Evolutionary conservation across 2,888 invertebrate species (phyloP), one percentile per base, ranked within the genome.

Genomic region (Lagria hirta): DNA sequence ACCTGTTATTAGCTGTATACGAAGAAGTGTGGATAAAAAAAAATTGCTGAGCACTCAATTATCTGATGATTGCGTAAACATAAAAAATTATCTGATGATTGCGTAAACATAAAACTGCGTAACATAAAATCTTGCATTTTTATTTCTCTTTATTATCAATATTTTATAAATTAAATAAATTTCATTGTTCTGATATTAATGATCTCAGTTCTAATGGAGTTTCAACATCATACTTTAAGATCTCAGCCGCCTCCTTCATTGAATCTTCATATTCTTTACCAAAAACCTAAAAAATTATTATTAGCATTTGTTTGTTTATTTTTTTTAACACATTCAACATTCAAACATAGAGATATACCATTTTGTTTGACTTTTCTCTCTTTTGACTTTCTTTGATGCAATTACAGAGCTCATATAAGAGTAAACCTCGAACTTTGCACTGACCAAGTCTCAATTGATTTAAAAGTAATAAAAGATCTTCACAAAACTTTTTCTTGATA

Each of bases 401-500:
- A 30, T 33, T 36, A 17, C 57, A 65, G 4, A 68, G 38, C 53
- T 72, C 70, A 34, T 62, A 67, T 10, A 69, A 52, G n/a, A 72
- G 27, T n/a, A 72, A 48, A 3, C 69, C 71, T 53, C 63, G 54
- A 51, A 70, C 60, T 58, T 68, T 69, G 48, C 62, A 66, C 30
- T 59, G 52, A 4, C 82, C 84, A 65, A 75, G 75, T 61, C 74
- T 72, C 64, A 85, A 72, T 62, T 71, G 73, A 62, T 78, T 73
- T 61, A 80, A 62, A 54, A 79, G 68, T 54, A 72, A 66, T 62
- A 84, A 69, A 57, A 81, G 71, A 66, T 81, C 80, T 45, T 76
- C 72, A 70, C 83, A 84, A 54, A 80, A 78, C 57, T 65, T 70
- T 68, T 77, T 77, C 69, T 83, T 84, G 62, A 77, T 63, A 47